phyloP scores from a whole-genome alignment of 2,888 invertebrate species.

The Nephrotoma flavescens region DNA sequence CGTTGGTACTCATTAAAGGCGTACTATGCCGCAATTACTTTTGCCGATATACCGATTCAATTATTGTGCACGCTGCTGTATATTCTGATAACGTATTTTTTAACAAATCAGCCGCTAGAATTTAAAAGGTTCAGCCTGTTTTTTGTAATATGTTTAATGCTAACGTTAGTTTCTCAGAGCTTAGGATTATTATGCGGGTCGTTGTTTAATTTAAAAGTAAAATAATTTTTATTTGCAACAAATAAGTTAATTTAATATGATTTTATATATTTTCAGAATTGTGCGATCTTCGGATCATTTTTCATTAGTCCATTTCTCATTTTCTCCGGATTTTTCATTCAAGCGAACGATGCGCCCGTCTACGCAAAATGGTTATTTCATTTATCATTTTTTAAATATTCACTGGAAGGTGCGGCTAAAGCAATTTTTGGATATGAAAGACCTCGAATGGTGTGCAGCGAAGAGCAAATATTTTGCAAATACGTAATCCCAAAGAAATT shows the following conservation, averaged over 20 bases:
- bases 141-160: conserved; percentile 53
- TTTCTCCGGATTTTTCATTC: conserved; percentile 88
- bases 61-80: conserved; percentile 59
- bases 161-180: conserved; percentile 73
- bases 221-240: background rate
- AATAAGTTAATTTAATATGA: background rate
- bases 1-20: conserved; percentile 78
- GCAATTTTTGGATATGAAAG: conserved; percentile 73
- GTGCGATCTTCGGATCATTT: conserved; percentile 80
- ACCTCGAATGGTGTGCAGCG: conserved; percentile 54
- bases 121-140: conserved; percentile 53
- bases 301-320: conserved; percentile 74
- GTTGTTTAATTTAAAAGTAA: conserved; percentile 60
- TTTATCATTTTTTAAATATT: conserved; percentile 76
- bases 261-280: conserved; percentile 44
- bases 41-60: conserved; percentile 73
- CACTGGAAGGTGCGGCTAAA: conserved; percentile 67
- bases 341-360: conserved; percentile 61
- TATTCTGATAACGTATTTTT: conserved; percentile 61
- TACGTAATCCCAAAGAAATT: conserved; percentile 54
- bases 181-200: conserved; percentile 77
- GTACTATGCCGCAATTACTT: conserved; percentile 63
- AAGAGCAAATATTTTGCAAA: conserved; percentile 50
- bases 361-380: conserved; percentile 76
- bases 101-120: conserved; percentile 80